These are phyloP conservation scores for Aphodius granarius DNA, from an alignment of 2,888 invertebrate species.

Conservation along the genomic window DNA sequence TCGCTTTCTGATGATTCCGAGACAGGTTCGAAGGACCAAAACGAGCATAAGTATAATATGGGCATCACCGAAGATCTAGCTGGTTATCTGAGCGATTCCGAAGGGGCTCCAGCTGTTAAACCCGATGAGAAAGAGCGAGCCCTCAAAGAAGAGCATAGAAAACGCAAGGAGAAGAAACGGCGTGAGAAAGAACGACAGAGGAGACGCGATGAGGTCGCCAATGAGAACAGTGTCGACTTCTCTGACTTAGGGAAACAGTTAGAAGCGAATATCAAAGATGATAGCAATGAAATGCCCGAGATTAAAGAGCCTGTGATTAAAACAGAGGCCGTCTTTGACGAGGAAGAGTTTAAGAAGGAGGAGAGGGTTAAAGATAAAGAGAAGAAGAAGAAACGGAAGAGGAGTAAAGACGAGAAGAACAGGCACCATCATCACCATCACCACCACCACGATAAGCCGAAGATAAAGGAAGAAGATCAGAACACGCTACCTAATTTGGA, in stretches of 20 bases:
- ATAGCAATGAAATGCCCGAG: slow-evolving; percentile 55
- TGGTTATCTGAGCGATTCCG: slow-evolving; percentile 58
- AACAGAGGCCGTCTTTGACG: slow-evolving; percentile 55
- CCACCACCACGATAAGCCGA: slow-evolving; percentile 60
- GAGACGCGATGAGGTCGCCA: slow-evolving; percentile 57
- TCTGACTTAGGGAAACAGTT: slow-evolving; percentile 81
- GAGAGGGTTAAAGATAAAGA: slow-evolving; percentile 68
- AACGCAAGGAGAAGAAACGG: slow-evolving; percentile 65
- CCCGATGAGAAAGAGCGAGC: slow-evolving; percentile 41
- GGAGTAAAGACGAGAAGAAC: slow-evolving; percentile 76
- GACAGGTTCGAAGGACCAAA: slow-evolving; percentile 44
- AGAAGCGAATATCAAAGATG: slow-evolving; percentile 77
- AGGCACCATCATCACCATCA: slow-evolving; percentile 67
- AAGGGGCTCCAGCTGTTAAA: slow-evolving; percentile 36
- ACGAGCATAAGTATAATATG: slow-evolving; percentile 30
- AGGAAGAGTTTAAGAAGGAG: slow-evolving; percentile 44
- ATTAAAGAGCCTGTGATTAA: slow-evolving; percentile 36
- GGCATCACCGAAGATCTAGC: slow-evolving; percentile 33
- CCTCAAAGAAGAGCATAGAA: slow-evolving; percentile 58
- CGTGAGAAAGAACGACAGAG: slow-evolving; percentile 60
- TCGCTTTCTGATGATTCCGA: slow-evolving; percentile 75
- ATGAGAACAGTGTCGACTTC: slow-evolving; percentile 79
- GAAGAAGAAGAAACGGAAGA: slow-evolving; percentile 84
- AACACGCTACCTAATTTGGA: slow-evolving; percentile 4
- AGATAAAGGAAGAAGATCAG: slow-evolving; percentile 37